Evolutionary conservation across 2,113 vertebrate genomes (phyloP), one percentile per base, ranked within the genome.

Genomic region (Psettodes erumei): DNA sequence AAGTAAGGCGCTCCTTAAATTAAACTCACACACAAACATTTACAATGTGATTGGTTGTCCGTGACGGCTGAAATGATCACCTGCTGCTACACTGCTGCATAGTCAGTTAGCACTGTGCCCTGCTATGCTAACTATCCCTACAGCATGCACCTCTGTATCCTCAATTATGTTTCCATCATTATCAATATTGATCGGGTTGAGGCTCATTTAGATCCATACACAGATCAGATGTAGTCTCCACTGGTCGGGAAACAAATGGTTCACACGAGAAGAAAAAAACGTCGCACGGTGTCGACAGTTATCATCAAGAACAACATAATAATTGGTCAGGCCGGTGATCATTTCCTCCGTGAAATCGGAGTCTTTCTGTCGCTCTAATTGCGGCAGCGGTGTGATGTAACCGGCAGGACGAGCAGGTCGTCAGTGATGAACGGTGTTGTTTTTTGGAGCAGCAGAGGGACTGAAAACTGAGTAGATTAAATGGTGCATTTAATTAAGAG

Each of bases 401-500:
- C 74, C 51, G 10, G 23, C 38, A 12, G 50, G 58, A 50, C 19
- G 21, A 58, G 23, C 27, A 27, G 66, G 67, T 81, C 79, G 83
- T 47, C 37, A n/a, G 54, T 81, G 47, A 72, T 68, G 58, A 82
- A 56, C 23, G 3, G 19, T 63, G 56, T 71, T 71, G 60, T 70
- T 77, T 76, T 79, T 88, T 71, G 25, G 67, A 27, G 43, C 69
- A 80, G 54, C 68, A 76, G 48, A 62, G 68, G 45, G 85, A 74
- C 47, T 59, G 67, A 55, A 86, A 73, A 60, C 81, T 11, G 73
- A 90, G 63, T 72, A 82, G 90, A 92, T 92, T 90, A 90, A 91
- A 90, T 78, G 85, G 71, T 79, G 83, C 79, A 88, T 90, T 91
- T 92, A 91, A 92, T 91, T 91, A 92, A 88, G 89, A 85, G 77